Evolutionary conservation across 2,797 vertebrate genomes (phyloP).

Genomic region (Sebastes iracundus): DNA sequence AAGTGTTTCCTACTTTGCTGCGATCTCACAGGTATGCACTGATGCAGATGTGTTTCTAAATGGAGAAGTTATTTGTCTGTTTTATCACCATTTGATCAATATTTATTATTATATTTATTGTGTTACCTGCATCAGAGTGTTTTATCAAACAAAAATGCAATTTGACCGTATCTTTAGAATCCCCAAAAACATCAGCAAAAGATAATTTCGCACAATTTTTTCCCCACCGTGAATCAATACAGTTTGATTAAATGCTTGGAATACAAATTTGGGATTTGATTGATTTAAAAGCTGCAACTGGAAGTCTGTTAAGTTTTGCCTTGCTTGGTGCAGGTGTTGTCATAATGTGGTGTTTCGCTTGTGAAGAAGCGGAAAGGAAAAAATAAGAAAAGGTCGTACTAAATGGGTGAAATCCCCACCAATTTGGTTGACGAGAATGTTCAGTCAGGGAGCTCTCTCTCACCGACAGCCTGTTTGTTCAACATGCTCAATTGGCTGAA

Average conservation of each 20-base stretch:
- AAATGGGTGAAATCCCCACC: neutral
- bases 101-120: neutral
- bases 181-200: neutral
- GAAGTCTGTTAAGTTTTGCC: neutral
- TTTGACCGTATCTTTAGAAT: neutral
- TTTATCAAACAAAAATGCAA: neutral
- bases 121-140: neutral
- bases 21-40: neutral
- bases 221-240: neutral
- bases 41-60: neutral
- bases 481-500: slow-evolving; percentile 8
- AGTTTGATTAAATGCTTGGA: neutral
- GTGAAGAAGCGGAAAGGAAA: neutral
- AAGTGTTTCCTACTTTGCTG: neutral
- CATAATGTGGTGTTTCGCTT: neutral
- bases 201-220: neutral
- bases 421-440: neutral
- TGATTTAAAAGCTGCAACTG: neutral
- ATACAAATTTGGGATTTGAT: neutral
- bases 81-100: neutral
- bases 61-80: neutral
- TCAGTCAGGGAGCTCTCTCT: neutral
- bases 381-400: neutral
- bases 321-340: neutral
- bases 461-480: neutral